Evolutionary conservation across 2,888 invertebrate species (phyloP), one percentile per base, ranked within the genome.

Genomic region (Drosophila monieri): DNA sequence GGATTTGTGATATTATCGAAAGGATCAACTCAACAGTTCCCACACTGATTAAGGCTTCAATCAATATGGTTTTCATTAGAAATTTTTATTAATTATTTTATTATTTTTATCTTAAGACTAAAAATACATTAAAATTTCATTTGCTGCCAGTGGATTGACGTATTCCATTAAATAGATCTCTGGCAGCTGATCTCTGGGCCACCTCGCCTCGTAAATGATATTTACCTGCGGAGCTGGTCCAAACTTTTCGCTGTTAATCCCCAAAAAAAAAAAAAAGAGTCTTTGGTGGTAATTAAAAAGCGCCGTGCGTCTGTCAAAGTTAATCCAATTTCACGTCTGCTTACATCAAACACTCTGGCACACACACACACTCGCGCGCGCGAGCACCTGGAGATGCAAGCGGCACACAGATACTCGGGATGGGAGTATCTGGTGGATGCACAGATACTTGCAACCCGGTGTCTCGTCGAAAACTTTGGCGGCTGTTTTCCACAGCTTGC

Each of bases 301-400:
- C 69, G 67, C 56, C 73, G 62, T 80, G 76, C 87, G 76, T 80
- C 78, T 69, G 81, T 73, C 77, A 74, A 59, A 74, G 77, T 77
- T 87, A 83, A 87, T 85, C 88, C 83, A 85, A 87, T 81, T 83
- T 75, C 85, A 85, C 71, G 83, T 74, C 65, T 74, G 58, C 70
- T 74, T 65, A 64, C 57, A 57, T 51, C 66, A 54, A 65, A 56
- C 51, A 53, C 56, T 62, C 64, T 58, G 44, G 52, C 66, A 64
- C 47, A 56, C 61, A 62, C 55, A 46, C 49, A 53, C 32, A 44
- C 51, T 0, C 27, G 21, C 49, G 23, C 51, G 2, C 27, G 21
- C 49, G 23, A 39, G 46, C 58, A 58, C 55, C 10, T 47, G 41
- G 65, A 69, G 65, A 47, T 61, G 62, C 66, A 78, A 49, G 57